Conservation (phyloP, 2,797 vertebrate genomes). For the Sebastes nivosus region DNA sequence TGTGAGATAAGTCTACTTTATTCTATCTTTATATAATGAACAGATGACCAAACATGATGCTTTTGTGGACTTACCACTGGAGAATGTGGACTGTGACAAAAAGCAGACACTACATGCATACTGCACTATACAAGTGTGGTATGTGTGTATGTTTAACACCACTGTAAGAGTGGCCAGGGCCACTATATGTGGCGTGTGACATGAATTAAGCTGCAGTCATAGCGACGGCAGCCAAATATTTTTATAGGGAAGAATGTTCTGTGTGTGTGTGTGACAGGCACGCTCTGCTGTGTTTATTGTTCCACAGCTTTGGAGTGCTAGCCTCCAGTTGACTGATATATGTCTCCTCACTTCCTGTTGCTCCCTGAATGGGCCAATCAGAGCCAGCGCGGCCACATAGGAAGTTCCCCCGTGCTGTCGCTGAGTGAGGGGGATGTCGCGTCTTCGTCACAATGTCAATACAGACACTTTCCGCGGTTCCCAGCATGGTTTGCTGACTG, state of each 20-base stretch:
- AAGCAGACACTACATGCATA: not conserved
- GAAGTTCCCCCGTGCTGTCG: slow-evolving; percentile 62
- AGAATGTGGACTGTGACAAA: not conserved
- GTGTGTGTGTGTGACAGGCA: slow-evolving; percentile 1
- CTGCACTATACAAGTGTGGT: not conserved
- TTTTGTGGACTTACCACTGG: not conserved
- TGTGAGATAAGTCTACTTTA: not conserved
- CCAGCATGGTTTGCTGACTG: slow-evolving; percentile 18
- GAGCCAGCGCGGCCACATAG: slow-evolving; percentile 52
- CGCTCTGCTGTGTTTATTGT: slow-evolving; percentile 58
- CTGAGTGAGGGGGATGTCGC: slow-evolving; percentile 76
- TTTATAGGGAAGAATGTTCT: slow-evolving; percentile 46
- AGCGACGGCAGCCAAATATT: slow-evolving; percentile 28
- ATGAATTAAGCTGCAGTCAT: slow-evolving; percentile 11
- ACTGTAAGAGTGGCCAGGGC: not conserved
- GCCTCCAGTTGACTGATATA: slow-evolving; percentile 76
- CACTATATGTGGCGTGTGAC: slow-evolving; percentile 2
- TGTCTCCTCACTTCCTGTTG: slow-evolving; percentile 65
- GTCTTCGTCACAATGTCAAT: slow-evolving; percentile 52
- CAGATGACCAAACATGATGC: not conserved
- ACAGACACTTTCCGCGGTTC: slow-evolving; percentile 52
- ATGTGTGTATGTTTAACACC: slow-evolving; percentile 1
- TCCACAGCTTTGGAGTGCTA: slow-evolving; percentile 51
- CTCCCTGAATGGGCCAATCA: slow-evolving; percentile 46
- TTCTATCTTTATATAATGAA: not conserved